These are phyloP conservation scores for Tachycineta bicolor DNA, from an alignment of 2,113 vertebrate genomes.

Conservation along the genomic window DNA sequence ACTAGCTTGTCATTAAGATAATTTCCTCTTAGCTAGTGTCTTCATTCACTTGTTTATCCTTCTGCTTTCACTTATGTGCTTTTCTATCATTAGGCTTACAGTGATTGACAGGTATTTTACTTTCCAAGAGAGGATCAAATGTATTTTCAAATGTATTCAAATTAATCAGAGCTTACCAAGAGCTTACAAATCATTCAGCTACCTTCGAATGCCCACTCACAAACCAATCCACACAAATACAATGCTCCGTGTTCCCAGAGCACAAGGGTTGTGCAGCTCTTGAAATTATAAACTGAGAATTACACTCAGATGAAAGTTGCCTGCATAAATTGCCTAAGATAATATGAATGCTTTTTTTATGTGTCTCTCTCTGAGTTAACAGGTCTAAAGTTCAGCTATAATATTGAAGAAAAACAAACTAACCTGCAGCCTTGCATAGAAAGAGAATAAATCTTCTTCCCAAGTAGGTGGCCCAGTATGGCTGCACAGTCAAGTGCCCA, in stretches of 20 bases:
- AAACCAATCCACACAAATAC: background rate
- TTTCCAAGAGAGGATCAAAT: background rate
- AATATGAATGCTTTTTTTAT: background rate
- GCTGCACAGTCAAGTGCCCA: background rate
- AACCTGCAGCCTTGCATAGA: background rate
- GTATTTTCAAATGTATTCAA: slow-evolving; percentile 12
- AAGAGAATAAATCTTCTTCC: background rate
- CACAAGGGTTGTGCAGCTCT: background rate
- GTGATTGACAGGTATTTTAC: background rate
- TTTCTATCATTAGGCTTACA: background rate
- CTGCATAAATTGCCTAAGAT: background rate
- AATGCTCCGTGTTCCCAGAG: background rate
- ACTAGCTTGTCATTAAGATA: background rate
- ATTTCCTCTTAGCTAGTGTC: background rate
- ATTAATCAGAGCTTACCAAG: background rate
- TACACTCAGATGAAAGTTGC: background rate
- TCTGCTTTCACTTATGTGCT: background rate
- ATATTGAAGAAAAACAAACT: background rate
- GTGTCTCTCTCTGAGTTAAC: background rate
- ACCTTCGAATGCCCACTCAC: background rate
- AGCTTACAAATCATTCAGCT: background rate
- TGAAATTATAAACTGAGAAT: slow-evolving; percentile 19
- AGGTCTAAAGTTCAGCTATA: background rate
- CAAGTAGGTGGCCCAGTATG: background rate
- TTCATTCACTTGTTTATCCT: background rate